Base-by-base conservation (phyloP, 2,797 vertebrate species). In the Lepilemur ruficaudatus region DNA sequence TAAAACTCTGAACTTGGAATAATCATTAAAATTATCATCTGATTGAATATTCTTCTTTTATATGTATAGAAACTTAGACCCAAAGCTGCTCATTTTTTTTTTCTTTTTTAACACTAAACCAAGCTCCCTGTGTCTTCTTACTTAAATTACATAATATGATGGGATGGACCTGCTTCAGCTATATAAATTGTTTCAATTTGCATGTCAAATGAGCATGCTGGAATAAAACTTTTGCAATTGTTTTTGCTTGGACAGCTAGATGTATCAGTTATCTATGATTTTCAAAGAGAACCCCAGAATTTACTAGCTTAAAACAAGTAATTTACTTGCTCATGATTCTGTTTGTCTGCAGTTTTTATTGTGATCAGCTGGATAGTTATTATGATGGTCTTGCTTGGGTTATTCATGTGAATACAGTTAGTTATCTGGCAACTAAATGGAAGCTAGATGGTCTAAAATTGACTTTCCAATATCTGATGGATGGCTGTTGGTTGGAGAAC, bases 141-240 rank as follows among this genome's bases (percentile, higher is more conserved):
- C 50, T 81, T 91, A 81, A 78, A 94, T 69, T 88, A 82, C 76
- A 52, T 79, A 85, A 82, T 76, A 52, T 32, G 14, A 89, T 80
- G 14, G 32, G 43, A 30, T n/a, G 13, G 22, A 65, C 12, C 59
- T 83, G 5, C 35, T 76, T 57, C n/a, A 91, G 57, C 65, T 81
- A 5, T 82, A 57, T n/a, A 87, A 89, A 91, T 86, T 96, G 11
- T 91, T 89, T 88, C 75, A 91, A 63, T n/a, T 83, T 76, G 55
- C 32, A 95, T 13, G 46, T 75, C 28, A 93, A 96, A 94, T 82
- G 63, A 15, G 15, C 43, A 78, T 70, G 7, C 35, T 95, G 12
- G 76, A 12, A 35, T 43, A 22, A 72, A 57, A 32, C 67, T 28
- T 95, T 88, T 89, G 25, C 2, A 43, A 14, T 89, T 61, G 4